Evolutionary conservation across 2,113 vertebrate genomes (phyloP).

Genomic region (Alaudala cheleensis): DNA sequence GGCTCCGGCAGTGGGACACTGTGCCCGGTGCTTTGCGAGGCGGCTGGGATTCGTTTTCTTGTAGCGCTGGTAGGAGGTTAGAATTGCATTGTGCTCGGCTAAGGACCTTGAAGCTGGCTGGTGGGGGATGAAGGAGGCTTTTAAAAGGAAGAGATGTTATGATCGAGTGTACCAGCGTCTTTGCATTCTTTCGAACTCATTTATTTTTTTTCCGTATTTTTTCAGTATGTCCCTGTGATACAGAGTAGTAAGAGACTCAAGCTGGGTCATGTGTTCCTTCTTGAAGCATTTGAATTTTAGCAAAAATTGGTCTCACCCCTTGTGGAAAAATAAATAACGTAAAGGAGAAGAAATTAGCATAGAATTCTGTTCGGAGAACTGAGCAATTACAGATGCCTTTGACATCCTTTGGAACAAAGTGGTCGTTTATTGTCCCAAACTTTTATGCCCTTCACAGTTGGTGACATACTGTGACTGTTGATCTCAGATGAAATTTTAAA

Average conservation of each 20-base stretch:
- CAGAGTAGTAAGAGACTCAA: not conserved
- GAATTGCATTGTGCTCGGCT: fast-evolving
- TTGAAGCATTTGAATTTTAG: not conserved
- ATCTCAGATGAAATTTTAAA: not conserved
- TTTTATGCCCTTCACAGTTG: not conserved
- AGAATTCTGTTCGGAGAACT: not conserved
- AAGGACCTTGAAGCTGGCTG: not conserved
- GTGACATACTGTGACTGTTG: not conserved
- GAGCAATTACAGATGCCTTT: not conserved
- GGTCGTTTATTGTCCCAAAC: not conserved
- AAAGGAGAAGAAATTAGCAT: not conserved
- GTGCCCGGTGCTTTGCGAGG: not conserved
- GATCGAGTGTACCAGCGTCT: too few relatives aligned
- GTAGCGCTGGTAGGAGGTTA: fast-evolving
- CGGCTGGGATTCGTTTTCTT: not conserved
- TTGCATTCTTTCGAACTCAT: fast-evolving
- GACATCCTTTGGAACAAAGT: not conserved
- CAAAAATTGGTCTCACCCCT: not conserved
- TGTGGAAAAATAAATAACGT: not conserved
- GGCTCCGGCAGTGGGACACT: fast-evolving
- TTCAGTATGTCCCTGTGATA: not conserved
- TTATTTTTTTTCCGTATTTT: not conserved
- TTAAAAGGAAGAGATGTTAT: too few relatives aligned
- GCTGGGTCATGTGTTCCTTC: not conserved
- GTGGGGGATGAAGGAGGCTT: not conserved